Base-by-base conservation (phyloP, 2,888 invertebrate species). In the Dryadula phaetusa region DNA sequence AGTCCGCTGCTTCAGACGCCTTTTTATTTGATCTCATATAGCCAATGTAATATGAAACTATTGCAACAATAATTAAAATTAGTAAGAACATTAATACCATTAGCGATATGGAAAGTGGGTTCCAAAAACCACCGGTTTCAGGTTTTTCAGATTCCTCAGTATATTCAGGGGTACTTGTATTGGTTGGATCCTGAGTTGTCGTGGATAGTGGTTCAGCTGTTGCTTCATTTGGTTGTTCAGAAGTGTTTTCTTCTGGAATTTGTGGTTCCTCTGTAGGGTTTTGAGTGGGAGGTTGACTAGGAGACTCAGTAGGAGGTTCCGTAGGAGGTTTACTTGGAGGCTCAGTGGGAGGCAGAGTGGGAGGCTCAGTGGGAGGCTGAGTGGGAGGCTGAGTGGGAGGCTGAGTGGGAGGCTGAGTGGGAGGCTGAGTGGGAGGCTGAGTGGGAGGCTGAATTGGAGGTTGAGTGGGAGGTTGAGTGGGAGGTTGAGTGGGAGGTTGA, bases 21-120 rank as follows among this genome's bases (percentile, higher is more conserved):
- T 66, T 61, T 20, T 54, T 64, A 28, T 61, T 37, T 22, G 64
- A 61, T 46, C 61, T 66, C 34, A 49, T 60, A 61, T 47, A 70
- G 16, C 74, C 75, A 61, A 75, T 71, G 42, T 63, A 60, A 60
- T 73, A 75, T 40, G 69, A 71, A 1, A 67, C 49, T 52, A 66
- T 32, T 12, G 74, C 68, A n/a, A 67, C 52, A 32, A 72, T 5
- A 20, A 71, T 52, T n/a, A 72, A 7, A 20, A 71, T 40, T 14
- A 74, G 60, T 28, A 74, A 47, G 37, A 52, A 40, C 16, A 74
- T 42, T 18, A 75, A 47, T 25, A 67, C 28, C 7, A 72, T 52
- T 67, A 68, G 72, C 8, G 66, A 58, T 64, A 73, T 73, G 8
- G 70, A 70, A n/a, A 53, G 67, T 7, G 70, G 46, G 18, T 73